phyloP scores from a whole-genome alignment of 2,888 invertebrate genomes.

The Drosophila glabriapex region DNA sequence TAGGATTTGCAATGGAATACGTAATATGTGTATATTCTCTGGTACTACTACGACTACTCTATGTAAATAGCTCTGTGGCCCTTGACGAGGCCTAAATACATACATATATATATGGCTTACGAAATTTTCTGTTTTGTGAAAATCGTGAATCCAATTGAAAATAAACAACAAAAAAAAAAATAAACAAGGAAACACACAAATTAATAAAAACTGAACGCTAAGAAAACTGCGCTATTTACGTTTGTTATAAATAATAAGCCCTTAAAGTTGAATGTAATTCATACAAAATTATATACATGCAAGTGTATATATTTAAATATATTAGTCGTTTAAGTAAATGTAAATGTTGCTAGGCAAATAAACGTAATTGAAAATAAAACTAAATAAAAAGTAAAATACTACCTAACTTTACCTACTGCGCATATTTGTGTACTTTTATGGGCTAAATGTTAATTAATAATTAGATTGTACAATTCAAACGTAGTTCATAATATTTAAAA shows the following conservation, averaged over 20 bases:
- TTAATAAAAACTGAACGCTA: constrained; percentile 37
- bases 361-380: constrained; percentile 36
- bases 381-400: constrained; percentile 30
- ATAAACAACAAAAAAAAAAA: neutral
- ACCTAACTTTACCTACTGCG: constrained; percentile 47
- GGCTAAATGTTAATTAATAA: constrained; percentile 80
- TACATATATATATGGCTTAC: constrained; percentile 22
- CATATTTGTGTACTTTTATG: constrained; percentile 72
- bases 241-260: constrained; percentile 39
- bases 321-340: constrained; percentile 59
- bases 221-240: constrained; percentile 52
- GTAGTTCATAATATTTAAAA: constrained; percentile 78
- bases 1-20: constrained; percentile 64
- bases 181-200: neutral
- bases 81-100: constrained; percentile 10
- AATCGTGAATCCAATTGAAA: constrained; percentile 39
- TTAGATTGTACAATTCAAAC: constrained; percentile 78
- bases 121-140: constrained; percentile 49
- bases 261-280: constrained; percentile 72
- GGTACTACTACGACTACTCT: constrained; percentile 28
- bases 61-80: constrained; percentile 37
- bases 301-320: constrained; percentile 27
- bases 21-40: constrained; percentile 46
- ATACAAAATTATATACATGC: constrained; percentile 21
- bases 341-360: constrained; percentile 78